Base-by-base conservation (phyloP, 2,113 vertebrate species). In the Clarias macrocephalus region DNA sequence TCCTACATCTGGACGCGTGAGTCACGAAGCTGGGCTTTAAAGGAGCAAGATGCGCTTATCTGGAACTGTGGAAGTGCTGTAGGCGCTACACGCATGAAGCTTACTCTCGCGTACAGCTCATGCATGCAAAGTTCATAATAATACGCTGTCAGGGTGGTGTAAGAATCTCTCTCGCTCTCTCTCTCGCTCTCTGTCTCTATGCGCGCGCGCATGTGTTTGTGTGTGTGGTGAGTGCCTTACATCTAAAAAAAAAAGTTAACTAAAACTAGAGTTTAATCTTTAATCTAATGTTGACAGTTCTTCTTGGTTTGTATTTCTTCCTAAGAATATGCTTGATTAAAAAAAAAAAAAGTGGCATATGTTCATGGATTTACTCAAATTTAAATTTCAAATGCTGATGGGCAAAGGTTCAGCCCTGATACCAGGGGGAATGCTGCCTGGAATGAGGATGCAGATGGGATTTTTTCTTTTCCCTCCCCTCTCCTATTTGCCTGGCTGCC, bases 1-100 rank as follows among this genome's bases (percentile, higher is more conserved):
- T 82, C 57, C 13, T 68, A 88, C 87, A 90, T 90, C 87, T 90
- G 84, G 87, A 82, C 73, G 63, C 33, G 54, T 90, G 89, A 90
- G 87, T 88, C 89, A 90, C 30, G 10, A n/a, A 68, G 57, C 65
- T 25, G 80, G 65, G 65, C 83, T 77, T 19, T 13, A 42, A 75
- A 77, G 84, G 37, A 13, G 82, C 33, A 37, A 84, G 86, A 87
- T 85, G 75, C 77, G 54, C 70, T 70, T 18, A 57, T 65, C 56
- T 77, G 60, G 60, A 1, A 42, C n/a, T 63, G 16, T 84, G 68
- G 54, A 66, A 65, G 11, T 33, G 56, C 52, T 30, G 18, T 23
- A 48, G 76, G 37, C 19, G 42, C 15, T 57, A 13, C 70, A 85
- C 59, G 65, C 65, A 68, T 11, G 1, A 30, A n/a, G 76, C 23